Percentiles rank a stretch among this genome's conserved stretches.
Conservation (phyloP, 2,888 invertebrate species). For the Acanthosepion lycidas region DNA sequence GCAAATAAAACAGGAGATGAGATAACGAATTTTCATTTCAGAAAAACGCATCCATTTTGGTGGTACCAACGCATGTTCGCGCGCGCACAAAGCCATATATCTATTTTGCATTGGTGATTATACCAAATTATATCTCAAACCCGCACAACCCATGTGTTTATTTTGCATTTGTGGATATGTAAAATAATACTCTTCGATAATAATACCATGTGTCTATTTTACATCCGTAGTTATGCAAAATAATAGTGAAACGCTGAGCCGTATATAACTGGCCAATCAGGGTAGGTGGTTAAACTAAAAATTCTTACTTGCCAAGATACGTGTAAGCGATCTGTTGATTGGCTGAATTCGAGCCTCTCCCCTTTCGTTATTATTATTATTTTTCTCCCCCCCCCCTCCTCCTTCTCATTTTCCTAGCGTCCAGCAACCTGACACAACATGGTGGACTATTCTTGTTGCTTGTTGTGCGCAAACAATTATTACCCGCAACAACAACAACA, state of each 20-base stretch:
- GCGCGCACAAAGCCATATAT: too few relatives aligned
- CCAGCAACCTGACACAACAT: slow-evolving; percentile 33
- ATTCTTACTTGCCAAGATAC: not conserved
- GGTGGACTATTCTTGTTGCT: slow-evolving; percentile 33
- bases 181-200: too few relatives aligned
- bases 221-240: too few relatives aligned
- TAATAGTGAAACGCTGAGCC: not conserved
- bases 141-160: too few relatives aligned
- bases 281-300: not conserved
- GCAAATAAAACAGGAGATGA: too few relatives aligned
- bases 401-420: not conserved
- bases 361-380: not conserved
- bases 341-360: not conserved
- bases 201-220: too few relatives aligned
- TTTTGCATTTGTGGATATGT: too few relatives aligned
- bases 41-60: too few relatives aligned
- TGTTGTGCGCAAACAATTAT: slow-evolving; percentile 20
- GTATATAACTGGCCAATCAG: not conserved
- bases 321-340: not conserved
- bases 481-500: not conserved
- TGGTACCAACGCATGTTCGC: too few relatives aligned
- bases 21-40: too few relatives aligned
- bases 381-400: not conserved
- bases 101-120: too few relatives aligned
- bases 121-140: too few relatives aligned